Base-by-base conservation (phyloP, 2,113 vertebrate species). In the Tachycineta bicolor region DNA sequence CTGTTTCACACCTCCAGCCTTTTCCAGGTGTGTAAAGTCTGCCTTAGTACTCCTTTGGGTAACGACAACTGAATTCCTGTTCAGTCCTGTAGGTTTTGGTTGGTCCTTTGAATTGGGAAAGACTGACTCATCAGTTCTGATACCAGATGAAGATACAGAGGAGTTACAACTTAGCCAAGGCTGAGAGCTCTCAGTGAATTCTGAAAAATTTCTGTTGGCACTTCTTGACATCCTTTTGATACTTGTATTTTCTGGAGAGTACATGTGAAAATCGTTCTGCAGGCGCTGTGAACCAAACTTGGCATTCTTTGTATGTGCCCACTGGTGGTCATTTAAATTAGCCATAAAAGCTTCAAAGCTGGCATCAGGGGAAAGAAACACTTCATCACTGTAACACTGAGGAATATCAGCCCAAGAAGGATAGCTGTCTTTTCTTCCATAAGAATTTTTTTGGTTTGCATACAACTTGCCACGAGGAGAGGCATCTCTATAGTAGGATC, bases 311-410 rank as follows among this genome's bases (percentile, higher is more conserved):
- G 44, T 68, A 28, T 46, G 55, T 68, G 73, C 26, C 94, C 89
- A 82, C 33, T 94, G 82, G 28, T 43, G 62, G 43, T 89, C 79
- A 69, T 90, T 91, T 90, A 94, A 86, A 90, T 96, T 96, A 63
- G 77, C 34, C 81, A 95, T 97, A 44, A 93, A 91, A 14, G 74
- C 77, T 74, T 98, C 97, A 90, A 95, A 97, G 83, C 89, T 95
- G 87, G 77, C 76, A 69, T 97, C 90, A 52, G 96, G 93, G 64
- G 95, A 95, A 96, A 76, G 6, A 68, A 97, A 97, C 1, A 20
- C 41, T 52, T 97, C 88, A 60, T 97, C 96, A 41, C 37, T 93
- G 90, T 85, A 93, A 55, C 82, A 87, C n/a, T 80, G 97, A 68
- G 91, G 68, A 93, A 89, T 87, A 87, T 97, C 94, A 87, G 93